Base-by-base conservation (phyloP, 2,113 vertebrate genomes). In the Engraulis encrasicolus region DNA sequence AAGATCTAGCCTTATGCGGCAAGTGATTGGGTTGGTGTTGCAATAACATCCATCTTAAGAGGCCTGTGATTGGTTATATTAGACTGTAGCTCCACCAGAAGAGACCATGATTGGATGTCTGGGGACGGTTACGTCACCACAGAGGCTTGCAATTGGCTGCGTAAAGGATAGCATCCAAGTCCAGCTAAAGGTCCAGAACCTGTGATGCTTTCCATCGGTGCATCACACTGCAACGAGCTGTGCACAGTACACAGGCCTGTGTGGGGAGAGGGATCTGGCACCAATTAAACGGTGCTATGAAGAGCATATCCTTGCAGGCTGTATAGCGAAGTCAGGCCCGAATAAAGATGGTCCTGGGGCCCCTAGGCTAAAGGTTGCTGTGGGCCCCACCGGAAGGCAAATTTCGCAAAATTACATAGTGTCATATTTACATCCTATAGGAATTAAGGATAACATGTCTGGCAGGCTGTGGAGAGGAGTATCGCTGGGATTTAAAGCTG, bases 211-310 rank as follows among this genome's bases (percentile, higher is more conserved):
- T 31, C 58, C 27, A 66, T n/a, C 7, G 23, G 11, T 6, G 20
- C 20, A n/a, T 11, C 20, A 61, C 20, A 19, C 50, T 54, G 50
- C 54, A 5, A 2, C 7, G 54, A 58, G 54, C 6, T 20, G 19
- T 58, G 54, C 2, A 58, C 18, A 58, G 54, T n/a, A n/a, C n/a
- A n/a, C n/a, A n/a, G 20, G 54, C 6, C 18, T 1, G 54, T 20
- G 18, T 0, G 2, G 18, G 23, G 12, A 23, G 14, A 85, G 90
- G 87, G 91, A 89, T 95, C 94, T 95, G 94, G 94, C 87, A 92
- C 91, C 93, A 89, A 93, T 95, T 94, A 94, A 91, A 89, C 89
- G 85, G 86, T 83, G 84, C 86, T 91, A 84, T 89, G 85, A 90
- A 89, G 90, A 92, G 88, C 88, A 50, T 40, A 71, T 84, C 87